Base-by-base conservation (phyloP, 2,113 vertebrate species). In the Ascaphus truei region DNA sequence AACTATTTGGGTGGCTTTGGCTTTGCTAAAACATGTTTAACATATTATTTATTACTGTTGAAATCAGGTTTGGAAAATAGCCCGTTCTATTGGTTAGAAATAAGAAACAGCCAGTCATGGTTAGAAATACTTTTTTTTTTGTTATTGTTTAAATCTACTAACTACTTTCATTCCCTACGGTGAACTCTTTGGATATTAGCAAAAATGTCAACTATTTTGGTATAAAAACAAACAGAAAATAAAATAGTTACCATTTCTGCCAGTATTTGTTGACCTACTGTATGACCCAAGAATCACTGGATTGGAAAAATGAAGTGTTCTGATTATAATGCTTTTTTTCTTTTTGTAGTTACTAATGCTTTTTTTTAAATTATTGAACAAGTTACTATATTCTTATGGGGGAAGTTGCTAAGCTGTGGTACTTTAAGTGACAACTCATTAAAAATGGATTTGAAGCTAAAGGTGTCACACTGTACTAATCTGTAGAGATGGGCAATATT, bases 1-100 rank as follows among this genome's bases (percentile, higher is more conserved):
- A 8, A 31, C 65, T 68, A 52, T 57, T 47, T 68, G 65, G 65
- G 65, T 68, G 65, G 65, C 41, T 43, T 34, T 31, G 65, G 65
- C 27, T 56, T 16, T 27, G 26, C 37, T 45, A 30, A 39, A 68
- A 47, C 56, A 30, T 47, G 53, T 22, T 58, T 48, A 34, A 58
- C 65, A 68, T 58, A 68, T 66, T 66, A 66, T 66, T 55, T 66
- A 66, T 66, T 30, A 43, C 36, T 55, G 23, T 26, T 66, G n/a
- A 37, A 33, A 41, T 56, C 50, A 56, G 9, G 36, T 18, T 56
- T 66, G 63, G 63, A 65, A 25, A 41, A 13, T n/a, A 65, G 62
- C 48, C 62, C 41, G 30, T 53, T 41, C 30, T 53, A 65, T 65
- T 53, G 37, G 33, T 65, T 37, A 22, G 33, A 43, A 66, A 66